These are phyloP conservation scores for Mionectes macconnelli DNA, from an alignment of 2,113 vertebrate genomes.

Conservation along the genomic window DNA sequence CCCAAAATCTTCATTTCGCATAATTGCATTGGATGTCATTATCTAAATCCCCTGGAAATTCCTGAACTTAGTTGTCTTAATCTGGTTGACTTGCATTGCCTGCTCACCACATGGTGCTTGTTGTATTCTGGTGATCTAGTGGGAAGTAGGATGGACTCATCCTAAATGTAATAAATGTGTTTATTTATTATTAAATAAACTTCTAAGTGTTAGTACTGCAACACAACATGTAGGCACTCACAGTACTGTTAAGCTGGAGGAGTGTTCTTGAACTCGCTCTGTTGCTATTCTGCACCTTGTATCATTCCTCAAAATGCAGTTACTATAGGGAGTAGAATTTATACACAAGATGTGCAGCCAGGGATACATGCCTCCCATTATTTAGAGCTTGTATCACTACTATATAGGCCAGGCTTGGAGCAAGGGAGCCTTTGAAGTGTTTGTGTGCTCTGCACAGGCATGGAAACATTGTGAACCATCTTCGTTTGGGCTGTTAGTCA, in stretches of 20 bases:
- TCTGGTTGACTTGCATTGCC: neutral
- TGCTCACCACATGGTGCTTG: neutral
- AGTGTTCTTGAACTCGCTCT: neutral
- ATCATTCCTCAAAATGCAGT: neutral
- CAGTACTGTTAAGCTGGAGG: neutral
- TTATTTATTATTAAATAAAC: neutral
- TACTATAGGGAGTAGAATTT: neutral
- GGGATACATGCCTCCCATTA: neutral
- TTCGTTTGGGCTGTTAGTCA: neutral
- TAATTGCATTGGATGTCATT: neutral
- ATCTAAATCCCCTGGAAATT: neutral
- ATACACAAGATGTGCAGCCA: neutral
- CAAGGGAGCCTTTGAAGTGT: neutral
- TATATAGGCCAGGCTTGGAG: rapidly evolving
- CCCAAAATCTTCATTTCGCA: neutral
- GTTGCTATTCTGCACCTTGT: neutral
- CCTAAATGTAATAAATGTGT: neutral
- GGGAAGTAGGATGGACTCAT: neutral
- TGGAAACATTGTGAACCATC: neutral
- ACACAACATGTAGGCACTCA: rapidly evolving
- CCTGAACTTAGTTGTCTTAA: neutral
- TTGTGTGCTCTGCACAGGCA: neutral
- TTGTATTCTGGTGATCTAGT: neutral
- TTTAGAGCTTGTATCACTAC: neutral
- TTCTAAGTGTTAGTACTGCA: rapidly evolving